Conservation (phyloP, 2,888 invertebrate species). For the Chloroclysta siterata region DNA sequence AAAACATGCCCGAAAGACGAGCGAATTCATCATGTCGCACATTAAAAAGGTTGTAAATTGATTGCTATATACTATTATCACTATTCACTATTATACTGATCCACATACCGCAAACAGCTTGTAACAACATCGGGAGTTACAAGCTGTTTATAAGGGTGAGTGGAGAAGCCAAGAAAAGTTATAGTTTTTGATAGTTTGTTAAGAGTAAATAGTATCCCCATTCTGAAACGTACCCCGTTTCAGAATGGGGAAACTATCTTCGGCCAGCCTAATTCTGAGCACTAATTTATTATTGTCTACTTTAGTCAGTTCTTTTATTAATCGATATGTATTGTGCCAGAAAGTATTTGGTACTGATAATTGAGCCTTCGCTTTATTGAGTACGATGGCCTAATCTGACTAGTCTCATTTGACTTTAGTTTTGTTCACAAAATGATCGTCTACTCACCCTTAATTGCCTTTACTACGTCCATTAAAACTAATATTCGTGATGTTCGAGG, state of each 20-base stretch:
- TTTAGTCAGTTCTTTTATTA: neutral
- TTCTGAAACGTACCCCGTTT: too few relatives aligned
- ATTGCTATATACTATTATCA: constrained; percentile 37
- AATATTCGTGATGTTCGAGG: neutral
- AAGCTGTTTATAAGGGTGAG: constrained; percentile 1
- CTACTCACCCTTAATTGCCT: neutral
- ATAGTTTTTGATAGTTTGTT: neutral
- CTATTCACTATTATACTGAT: constrained; percentile 39
- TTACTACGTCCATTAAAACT: neutral
- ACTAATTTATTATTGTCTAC: neutral
- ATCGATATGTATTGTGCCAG: neutral
- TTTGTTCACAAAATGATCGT: neutral
- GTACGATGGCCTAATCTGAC: neutral
- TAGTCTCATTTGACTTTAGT: neutral
- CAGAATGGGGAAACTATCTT: neutral
- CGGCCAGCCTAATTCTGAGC: neutral
- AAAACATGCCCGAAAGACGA: constrained; percentile 46
- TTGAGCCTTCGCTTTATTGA: too few relatives aligned
- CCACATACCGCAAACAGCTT: constrained; percentile 45
- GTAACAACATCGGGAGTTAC: neutral
- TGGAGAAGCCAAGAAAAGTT: neutral
- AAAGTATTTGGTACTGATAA: neutral
- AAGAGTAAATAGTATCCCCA: too few relatives aligned
- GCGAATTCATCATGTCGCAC: constrained; percentile 56
- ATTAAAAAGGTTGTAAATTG: constrained; percentile 42